Evolutionary conservation across 2,113 vertebrate species (phyloP).

Genomic region (Pedetes capensis): DNA sequence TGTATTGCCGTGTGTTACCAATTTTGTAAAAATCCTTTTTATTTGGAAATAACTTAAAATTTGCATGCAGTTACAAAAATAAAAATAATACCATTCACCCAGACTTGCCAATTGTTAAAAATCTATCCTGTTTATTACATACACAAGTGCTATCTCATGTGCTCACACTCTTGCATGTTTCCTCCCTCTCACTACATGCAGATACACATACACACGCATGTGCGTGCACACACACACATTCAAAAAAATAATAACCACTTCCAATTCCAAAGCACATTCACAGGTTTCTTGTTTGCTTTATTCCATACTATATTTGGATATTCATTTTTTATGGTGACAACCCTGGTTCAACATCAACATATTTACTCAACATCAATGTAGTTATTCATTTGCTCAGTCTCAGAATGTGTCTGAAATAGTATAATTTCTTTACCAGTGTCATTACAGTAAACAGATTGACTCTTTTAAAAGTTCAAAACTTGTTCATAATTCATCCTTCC

Average conservation of each 20-base stretch:
- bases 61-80: slow-evolving; percentile 2
- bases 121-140: background rate
- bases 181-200: too few relatives aligned
- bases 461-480: background rate
- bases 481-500: background rate
- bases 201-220: background rate
- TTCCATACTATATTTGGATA: background rate
- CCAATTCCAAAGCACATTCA: background rate
- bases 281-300: background rate
- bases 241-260: background rate
- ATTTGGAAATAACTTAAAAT: slow-evolving; percentile 20
- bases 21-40: background rate
- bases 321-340: background rate
- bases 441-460: background rate
- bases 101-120: background rate
- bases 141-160: background rate
- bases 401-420: background rate
- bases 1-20: background rate
- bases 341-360: background rate
- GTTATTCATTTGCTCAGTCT: background rate
- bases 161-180: background rate
- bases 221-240: background rate
- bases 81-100: background rate
- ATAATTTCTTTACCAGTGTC: background rate
- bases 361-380: background rate